Evolutionary conservation across 2,888 invertebrate species (phyloP), one percentile per base, ranked within the genome.

Genomic region (Brachycybe producta): DNA sequence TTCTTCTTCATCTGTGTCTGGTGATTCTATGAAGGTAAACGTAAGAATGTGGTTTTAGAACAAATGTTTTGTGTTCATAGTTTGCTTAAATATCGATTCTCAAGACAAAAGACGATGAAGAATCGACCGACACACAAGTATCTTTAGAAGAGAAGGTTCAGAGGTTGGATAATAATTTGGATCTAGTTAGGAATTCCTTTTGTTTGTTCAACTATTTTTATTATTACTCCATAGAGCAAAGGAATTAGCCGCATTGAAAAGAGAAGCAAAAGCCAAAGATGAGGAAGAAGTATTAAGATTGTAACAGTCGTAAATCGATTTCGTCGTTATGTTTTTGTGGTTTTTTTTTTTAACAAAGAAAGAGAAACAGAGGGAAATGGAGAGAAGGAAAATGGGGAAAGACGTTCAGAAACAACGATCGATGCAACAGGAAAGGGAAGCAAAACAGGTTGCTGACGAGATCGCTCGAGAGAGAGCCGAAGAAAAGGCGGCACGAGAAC

Each of bases 391-490:
- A 55, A 67, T 77, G 23, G 86, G 85, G 0, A 80, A 81, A 59
- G 81, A 80, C 2, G 70, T 84, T 0, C 79, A 79, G 23, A 79
- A 79, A 61, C 64, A 83, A 51, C 79, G 80, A 62, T 71, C 75
- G 51, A 77, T 76, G 74, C 83, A 85, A 59, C 77, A 82, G 7
- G 85, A 88, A 3, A 75, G 79, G 57, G 83, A 85, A 61, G 61
- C 81, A 49, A 78, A 80, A 61, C 76, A 82, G 61, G 64, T 80
- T 58, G 74, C 77, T 64, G 81, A 82, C 54, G 81, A 84, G 54
- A 72, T 83, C 39, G 77, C 78, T 59, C 79, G 77, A 51, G 87
- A 86, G 59, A 83, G 80, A 61, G 71, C 78, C 56, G 84, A 81
- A 56, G 82, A 84, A 58, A 74, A 78, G 56, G 71, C 77, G 8